Conservation (phyloP, 1,140 invertebrate genomes). For the Drusus annulatus region DNA sequence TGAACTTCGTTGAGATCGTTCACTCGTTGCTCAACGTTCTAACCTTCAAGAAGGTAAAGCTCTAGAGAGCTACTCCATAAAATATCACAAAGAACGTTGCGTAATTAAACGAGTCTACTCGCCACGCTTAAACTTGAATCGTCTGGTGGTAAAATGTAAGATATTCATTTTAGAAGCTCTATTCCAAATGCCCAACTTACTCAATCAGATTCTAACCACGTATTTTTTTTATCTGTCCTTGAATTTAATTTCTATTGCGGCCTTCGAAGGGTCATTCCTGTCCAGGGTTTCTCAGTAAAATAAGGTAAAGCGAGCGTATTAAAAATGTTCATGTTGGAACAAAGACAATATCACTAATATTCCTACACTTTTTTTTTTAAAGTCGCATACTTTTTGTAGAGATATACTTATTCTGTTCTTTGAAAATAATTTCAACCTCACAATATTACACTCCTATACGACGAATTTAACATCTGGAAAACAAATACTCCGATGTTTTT, state of each 20-base stretch:
- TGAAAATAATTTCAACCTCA: no score
- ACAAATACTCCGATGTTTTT: no score
- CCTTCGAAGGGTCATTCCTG: constrained; percentile 46
- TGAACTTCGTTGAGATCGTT: constrained; percentile 28
- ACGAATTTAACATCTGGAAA: no score
- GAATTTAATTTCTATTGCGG: neutral
- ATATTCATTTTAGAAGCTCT: no score
- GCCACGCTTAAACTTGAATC: neutral
- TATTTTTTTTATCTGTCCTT: neutral
- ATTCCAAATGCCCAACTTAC: no score
- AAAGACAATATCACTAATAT: no score
- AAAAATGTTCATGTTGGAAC: neutral
- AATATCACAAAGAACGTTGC: constrained; percentile 13
- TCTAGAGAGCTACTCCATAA: constrained; percentile 16
- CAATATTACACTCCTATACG: no score
- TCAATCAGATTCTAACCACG: neutral
- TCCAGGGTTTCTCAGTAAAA: neutral
- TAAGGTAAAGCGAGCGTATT: neutral
- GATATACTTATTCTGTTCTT: no score
- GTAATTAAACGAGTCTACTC: neutral
- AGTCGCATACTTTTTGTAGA: no score
- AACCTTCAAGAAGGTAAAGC: constrained; percentile 21
- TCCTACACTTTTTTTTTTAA: no score
- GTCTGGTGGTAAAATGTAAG: neutral
- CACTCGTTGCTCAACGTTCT: constrained; percentile 36